A percentile compares a stretch with the other conserved stretches of the same genome.
Conservation (phyloP, 2,113 vertebrate species). For the Anser brachyrhynchus region DNA sequence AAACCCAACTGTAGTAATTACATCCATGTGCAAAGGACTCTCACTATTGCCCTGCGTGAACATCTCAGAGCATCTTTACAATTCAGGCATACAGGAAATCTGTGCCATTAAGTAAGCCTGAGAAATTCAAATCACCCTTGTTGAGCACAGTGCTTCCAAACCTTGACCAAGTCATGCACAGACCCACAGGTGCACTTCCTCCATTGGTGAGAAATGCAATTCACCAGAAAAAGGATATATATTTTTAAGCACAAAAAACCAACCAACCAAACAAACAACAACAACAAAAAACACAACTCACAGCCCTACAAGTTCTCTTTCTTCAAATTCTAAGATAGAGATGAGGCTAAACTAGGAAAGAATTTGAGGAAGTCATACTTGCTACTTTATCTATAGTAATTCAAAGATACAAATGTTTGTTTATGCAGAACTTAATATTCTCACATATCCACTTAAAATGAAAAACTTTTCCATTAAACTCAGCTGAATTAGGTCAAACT, state of each 20-base stretch:
- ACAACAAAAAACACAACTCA: neutral
- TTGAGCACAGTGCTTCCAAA: neutral
- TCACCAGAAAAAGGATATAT: neutral
- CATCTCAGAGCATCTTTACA: neutral
- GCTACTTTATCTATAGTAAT: neutral
- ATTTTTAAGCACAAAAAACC: neutral
- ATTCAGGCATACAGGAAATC: neutral
- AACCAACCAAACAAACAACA: neutral
- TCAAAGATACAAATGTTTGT: neutral
- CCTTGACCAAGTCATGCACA: neutral
- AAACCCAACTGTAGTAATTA: neutral
- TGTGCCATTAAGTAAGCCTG: neutral
- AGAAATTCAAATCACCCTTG: neutral
- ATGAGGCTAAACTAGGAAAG: neutral
- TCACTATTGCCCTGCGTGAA: neutral
- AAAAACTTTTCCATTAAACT: neutral
- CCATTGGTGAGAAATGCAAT: neutral
- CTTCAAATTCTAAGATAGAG: neutral
- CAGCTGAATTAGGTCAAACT: neutral
- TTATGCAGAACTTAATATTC: neutral
- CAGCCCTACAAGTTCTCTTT: neutral
- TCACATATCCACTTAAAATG: neutral
- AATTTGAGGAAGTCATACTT: neutral
- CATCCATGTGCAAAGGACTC: neutral
- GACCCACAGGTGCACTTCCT: neutral